Base-by-base conservation (phyloP, 2,888 invertebrate genomes). In the Marronus borbonicus region DNA sequence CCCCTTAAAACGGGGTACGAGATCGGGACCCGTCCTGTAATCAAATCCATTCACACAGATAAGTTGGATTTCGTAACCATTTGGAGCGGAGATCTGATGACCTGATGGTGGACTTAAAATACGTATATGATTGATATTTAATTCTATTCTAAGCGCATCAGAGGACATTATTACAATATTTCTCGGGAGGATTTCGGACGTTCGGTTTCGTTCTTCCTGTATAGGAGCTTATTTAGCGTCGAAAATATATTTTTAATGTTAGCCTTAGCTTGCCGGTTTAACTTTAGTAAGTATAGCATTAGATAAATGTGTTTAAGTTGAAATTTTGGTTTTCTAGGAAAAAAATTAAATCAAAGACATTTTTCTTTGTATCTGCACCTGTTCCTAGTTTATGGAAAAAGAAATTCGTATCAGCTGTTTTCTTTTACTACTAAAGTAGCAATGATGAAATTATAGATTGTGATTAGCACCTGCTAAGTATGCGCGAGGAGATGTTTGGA, bases 81-180 rank as follows among this genome's bases (percentile, higher is more conserved):
- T 20, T 58, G 20, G 20, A 20, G 14, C 4, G 20, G 55, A 58
- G 8, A 8, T 17, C 17, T 8, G 8, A 20, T 17, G 8, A 8
- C 4, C 17, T 8, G 8, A 20, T 17, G 20, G 8, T 3, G 55
- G 17, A 8, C 55, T 17, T 17, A 58, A 58, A 58, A 17, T 17
- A 66, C 20, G 20, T 66, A 66, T 66, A 66, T 66, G 65, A 66
- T 66, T 66, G 65, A 66, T 66, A 66, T 66, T 66, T 66, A 66
- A 66, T 66, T 66, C 65, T 65, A 14, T 62, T 28, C 12, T 62
- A 20, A 20, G 24, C 14, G 28, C 62, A 44, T 62, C 62, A 2
- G 31, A 28, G 62, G 62, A 62, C 62, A 31, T 62, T 10, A 62
- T 62, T 62, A 28, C 31, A 28, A 31, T 62, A 31, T 62, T 62